Evolutionary conservation across 2,113 vertebrate species (phyloP), one percentile per base, ranked within the genome.

Genomic region (Tringa solitaria): DNA sequence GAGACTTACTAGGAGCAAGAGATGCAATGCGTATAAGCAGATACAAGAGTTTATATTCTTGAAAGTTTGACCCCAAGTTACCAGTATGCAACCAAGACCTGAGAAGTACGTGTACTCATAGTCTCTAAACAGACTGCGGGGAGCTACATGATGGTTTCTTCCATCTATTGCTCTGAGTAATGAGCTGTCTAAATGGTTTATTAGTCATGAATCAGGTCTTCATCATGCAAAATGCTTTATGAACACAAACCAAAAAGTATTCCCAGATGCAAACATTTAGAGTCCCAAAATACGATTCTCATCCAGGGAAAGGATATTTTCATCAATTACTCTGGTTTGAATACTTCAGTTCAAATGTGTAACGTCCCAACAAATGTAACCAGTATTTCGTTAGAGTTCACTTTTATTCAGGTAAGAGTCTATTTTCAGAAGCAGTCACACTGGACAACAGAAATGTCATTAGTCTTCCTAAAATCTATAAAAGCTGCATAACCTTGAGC

Each of bases 101-200:
- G 33, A 0, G 0, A 89, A 53, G 12, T 9, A 41, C 14, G 7
- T 2, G 4, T 16, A 24, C 22, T 41, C 46, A 3, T 2, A 65
- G 9, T 9, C 28, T 28, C 81, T 53, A 41, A 3, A 30, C 3
- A 48, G 19, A 45, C 41, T 11, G 57, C 5, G 11, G 41, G 32
- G 6, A 75, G 23, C 5, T 33, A 57, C 17, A 35, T 1, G 1
- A 12, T 10, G 26, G 33, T n/a, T 68, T 80, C 61, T 33, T 23
- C 21, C 12, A 33, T 12, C 5, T 22, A 11, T 3, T 41, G 8
- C 46, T 50, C 59, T 33, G 20, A 8, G 8, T 46, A 67, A 90
- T 21, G 30, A 80, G 19, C 63, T 79, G 41, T 50, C 37, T 75
- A 56, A 82, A 27, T 2, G 4, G 6, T 72, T 89, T 60, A 4